phyloP scores from a whole-genome alignment of 2,888 invertebrate genomes.

The Phalera bucephala region DNA sequence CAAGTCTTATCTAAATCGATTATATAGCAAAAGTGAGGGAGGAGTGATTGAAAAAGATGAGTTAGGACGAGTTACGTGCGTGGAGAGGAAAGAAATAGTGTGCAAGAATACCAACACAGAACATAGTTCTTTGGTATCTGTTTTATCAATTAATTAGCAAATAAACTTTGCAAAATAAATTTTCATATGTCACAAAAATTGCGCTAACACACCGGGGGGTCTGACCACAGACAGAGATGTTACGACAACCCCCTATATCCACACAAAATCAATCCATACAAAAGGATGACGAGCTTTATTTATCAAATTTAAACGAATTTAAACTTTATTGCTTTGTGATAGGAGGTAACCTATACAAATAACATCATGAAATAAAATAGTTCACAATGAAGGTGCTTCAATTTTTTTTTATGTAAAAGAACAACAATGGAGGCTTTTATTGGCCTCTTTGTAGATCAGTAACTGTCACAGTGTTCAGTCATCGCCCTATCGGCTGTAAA shows the following conservation, averaged over 20 bases:
- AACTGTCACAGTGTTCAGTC: conserved; percentile 69
- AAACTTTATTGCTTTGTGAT: conserved; percentile 20
- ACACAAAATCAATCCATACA: conserved; percentile 44
- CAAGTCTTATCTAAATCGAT: too few relatives aligned
- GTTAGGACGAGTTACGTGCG: too few relatives aligned
- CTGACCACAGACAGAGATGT: conserved; percentile 44
- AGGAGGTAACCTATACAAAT: conserved; percentile 19
- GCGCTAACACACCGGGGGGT: conserved; percentile 45
- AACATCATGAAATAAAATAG: conserved; percentile 12
- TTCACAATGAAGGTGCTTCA: conserved; percentile 40
- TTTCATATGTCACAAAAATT: conserved; percentile 2
- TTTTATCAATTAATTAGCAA: too few relatives aligned
- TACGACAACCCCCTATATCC: conserved; percentile 48
- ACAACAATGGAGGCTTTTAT: conserved; percentile 69
- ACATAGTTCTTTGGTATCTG: too few relatives aligned
- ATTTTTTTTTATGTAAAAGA: conserved; percentile 57
- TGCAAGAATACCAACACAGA: too few relatives aligned
- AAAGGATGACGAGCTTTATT: conserved; percentile 34
- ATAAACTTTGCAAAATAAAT: conserved; percentile 1
- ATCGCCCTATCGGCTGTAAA: conserved; percentile 66
- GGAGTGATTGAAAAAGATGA: too few relatives aligned
- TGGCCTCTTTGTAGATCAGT: conserved; percentile 73
- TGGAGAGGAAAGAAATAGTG: too few relatives aligned
- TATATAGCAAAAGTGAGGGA: too few relatives aligned
- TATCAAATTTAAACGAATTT: conserved; percentile 14